These are phyloP conservation scores for Neogobius melanostomus DNA, from an alignment of 2,113 vertebrate genomes.

Conservation along the genomic window DNA sequence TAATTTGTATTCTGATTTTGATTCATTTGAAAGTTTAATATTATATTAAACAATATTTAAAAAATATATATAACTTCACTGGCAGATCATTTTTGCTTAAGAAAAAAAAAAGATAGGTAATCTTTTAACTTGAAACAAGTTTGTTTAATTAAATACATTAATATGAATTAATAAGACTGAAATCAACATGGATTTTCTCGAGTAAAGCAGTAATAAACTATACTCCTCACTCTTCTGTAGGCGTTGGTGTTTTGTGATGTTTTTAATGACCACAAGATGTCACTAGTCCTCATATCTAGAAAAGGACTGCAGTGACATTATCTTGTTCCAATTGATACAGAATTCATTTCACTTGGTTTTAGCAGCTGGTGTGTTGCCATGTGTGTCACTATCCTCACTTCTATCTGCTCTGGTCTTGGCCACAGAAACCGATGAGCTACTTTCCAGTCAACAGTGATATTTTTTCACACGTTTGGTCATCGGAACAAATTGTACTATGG, in stretches of 20 bases:
- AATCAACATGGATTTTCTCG: no score
- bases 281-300: slow-evolving; percentile 15
- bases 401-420: slow-evolving; percentile 1
- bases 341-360: neutral
- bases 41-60: no score
- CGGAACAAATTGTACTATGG: slow-evolving; percentile 3
- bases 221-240: neutral
- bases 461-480: slow-evolving; percentile 1
- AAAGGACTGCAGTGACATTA: neutral
- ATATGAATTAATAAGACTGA: no score
- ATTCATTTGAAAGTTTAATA: no score
- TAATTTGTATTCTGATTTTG: no score
- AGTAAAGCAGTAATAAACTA: neutral
- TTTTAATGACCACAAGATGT: slow-evolving; percentile 59
- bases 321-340: neutral
- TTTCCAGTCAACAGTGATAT: neutral
- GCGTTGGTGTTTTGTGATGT: slow-evolving; percentile 36
- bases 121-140: no score
- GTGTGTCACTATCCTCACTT: slow-evolving; percentile 1
- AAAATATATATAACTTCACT: no score
- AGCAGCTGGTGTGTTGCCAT: slow-evolving; percentile 9
- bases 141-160: no score
- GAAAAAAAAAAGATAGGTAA: no score
- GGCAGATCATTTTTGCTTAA: no score
- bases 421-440: slow-evolving; percentile 1